phyloP scores from a whole-genome alignment of 30 jellyfish, hydroid and myxozoan genomes.

The Nemopilema nomurai region DNA sequence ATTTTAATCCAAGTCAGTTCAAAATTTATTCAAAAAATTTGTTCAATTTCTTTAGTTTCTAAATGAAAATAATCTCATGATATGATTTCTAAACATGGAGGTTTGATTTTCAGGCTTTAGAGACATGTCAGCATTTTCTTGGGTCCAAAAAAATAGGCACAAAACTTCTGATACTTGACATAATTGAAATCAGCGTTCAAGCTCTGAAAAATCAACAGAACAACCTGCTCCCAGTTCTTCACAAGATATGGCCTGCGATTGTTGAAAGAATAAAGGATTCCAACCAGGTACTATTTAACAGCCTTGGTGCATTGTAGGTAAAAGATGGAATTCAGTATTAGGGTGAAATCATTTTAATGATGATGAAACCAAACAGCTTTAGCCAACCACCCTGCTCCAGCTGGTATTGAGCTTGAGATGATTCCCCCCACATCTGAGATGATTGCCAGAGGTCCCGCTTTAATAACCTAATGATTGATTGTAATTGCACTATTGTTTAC shows the following conservation, averaged over 20 bases:
- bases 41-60: not conserved
- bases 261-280: slow-evolving; percentile 58
- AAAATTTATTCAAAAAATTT: not conserved
- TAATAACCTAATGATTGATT: too few relatives aligned
- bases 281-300: slow-evolving; percentile 42
- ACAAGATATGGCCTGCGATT: slow-evolving; percentile 94
- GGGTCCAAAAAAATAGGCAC: slow-evolving; percentile 49
- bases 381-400: too few relatives aligned
- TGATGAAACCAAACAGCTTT: not conserved
- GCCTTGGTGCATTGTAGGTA: not conserved
- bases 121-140: slow-evolving; percentile 76
- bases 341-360: not conserved
- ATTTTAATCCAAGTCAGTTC: too few relatives aligned
- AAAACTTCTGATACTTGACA: slow-evolving; percentile 73
- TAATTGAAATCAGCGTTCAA: slow-evolving; percentile 59
- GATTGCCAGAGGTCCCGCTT: too few relatives aligned
- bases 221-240: slow-evolving; percentile 86
- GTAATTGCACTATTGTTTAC: too few relatives aligned
- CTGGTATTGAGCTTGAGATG: too few relatives aligned
- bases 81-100: not conserved
- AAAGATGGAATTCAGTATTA: not conserved
- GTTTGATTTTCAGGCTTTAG: slow-evolving; percentile 78
- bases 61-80: not conserved
- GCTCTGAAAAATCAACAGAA: slow-evolving; percentile 76
- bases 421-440: too few relatives aligned